Evolutionary conservation across 2,797 vertebrate species (phyloP).

Genomic region (Moxostoma hubbsi): DNA sequence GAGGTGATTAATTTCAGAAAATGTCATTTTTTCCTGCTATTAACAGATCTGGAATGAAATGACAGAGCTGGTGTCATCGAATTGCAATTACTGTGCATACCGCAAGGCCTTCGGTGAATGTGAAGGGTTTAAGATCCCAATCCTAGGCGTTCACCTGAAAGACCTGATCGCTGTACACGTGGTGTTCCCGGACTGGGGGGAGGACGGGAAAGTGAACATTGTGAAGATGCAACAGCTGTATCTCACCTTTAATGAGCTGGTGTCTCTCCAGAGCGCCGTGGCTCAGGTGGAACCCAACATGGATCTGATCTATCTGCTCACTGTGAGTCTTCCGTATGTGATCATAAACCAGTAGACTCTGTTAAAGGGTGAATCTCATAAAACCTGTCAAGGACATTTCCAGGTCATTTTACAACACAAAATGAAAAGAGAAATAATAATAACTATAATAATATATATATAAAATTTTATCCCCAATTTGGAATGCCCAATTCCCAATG

Average conservation of each 20-base stretch:
- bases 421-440: no score
- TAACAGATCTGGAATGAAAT: slow-evolving; percentile 95
- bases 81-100: slow-evolving; percentile 94
- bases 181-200: slow-evolving; percentile 91
- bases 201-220: slow-evolving; percentile 90
- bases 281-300: slow-evolving; percentile 94
- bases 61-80: slow-evolving; percentile 95
- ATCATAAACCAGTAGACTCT: no score
- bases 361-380: no score
- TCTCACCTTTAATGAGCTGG: slow-evolving; percentile 92
- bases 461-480: no score
- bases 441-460: no score
- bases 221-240: slow-evolving; percentile 98
- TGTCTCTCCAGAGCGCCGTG: slow-evolving; percentile 87
- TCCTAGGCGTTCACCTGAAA: slow-evolving; percentile 96
- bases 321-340: slow-evolving; percentile 76
- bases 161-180: slow-evolving; percentile 97
- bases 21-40: slow-evolving; percentile 7
- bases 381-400: no score
- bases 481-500: no score
- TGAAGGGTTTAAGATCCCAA: slow-evolving; percentile 93
- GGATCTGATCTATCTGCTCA: slow-evolving; percentile 95
- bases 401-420: no score
- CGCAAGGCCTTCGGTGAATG: slow-evolving; percentile 92
- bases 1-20: background rate